These are phyloP conservation scores for Meandrina meandrites DNA, from an alignment of 92 coral and sea anemone species.

Conservation along the genomic window DNA sequence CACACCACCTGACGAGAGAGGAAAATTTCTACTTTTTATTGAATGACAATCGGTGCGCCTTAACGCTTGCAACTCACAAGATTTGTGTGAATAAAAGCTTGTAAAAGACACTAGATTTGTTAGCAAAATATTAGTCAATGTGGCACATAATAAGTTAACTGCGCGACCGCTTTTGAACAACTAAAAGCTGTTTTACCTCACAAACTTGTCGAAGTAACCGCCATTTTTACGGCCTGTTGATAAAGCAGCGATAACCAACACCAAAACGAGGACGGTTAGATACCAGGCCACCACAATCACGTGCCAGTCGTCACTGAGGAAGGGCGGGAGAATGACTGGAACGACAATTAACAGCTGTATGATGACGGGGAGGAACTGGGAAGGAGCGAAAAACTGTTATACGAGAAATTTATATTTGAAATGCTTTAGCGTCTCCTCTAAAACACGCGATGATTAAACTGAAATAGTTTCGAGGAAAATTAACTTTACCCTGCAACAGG, in stretches of 20 bases:
- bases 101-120: neutral
- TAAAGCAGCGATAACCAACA: constrained; percentile 47
- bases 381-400: neutral
- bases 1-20: constrained; percentile 52
- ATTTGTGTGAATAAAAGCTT: neutral
- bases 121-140: neutral
- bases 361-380: constrained; percentile 47
- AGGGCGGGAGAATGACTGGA: constrained; percentile 61
- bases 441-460: too few species aligned
- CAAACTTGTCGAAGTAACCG: constrained; percentile 49
- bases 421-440: too few species aligned
- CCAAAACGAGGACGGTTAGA: constrained; percentile 40
- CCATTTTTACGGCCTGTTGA: constrained; percentile 49
- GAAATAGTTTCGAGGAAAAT: neutral
- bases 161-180: too few species aligned
- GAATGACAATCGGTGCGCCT: neutral
- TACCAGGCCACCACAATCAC: constrained; percentile 55
- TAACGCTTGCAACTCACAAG: too few species aligned
- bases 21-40: neutral
- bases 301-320: constrained; percentile 49
- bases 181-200: constrained; percentile 35
- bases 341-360: constrained; percentile 49
- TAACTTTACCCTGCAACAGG: constrained; percentile 21
- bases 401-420: too few species aligned
- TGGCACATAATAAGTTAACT: neutral